Conservation (phyloP, 2,113 vertebrate species). For the Nettapus auritus region DNA sequence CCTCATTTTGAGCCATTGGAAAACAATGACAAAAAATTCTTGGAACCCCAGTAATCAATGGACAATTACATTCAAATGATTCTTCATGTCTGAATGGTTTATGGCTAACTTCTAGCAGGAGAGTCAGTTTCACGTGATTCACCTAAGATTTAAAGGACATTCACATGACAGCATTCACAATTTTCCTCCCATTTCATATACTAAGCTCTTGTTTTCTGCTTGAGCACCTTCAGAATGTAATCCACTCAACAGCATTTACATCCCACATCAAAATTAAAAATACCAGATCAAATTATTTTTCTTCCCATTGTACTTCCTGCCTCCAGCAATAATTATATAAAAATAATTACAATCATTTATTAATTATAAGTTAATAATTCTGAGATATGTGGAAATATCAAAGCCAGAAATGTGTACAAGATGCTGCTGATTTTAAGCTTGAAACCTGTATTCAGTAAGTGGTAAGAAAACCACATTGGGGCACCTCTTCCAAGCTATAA, state of each 20-base stretch:
- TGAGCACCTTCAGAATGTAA: background rate
- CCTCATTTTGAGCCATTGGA: background rate
- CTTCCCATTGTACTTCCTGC: background rate
- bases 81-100: background rate
- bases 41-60: background rate
- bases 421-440: background rate
- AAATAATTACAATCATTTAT: too few species aligned
- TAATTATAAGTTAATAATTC: background rate
- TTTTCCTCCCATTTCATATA: background rate
- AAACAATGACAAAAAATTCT: background rate
- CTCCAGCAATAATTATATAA: background rate
- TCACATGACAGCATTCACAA: background rate
- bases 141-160: background rate
- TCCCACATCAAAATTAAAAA: background rate
- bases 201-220: background rate
- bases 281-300: background rate
- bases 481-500: background rate
- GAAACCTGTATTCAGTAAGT: background rate
- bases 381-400: background rate
- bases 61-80: background rate
- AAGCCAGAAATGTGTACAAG: background rate
- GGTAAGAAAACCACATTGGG: background rate
- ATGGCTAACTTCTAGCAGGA: background rate
- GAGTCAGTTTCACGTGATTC: background rate
- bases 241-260: background rate